A percentile compares a stretch with the other conserved stretches of the same genome.
These are phyloP conservation scores for Trichopria drosophilae DNA, from an alignment of 2,888 invertebrate genomes.

Conservation along the genomic window DNA sequence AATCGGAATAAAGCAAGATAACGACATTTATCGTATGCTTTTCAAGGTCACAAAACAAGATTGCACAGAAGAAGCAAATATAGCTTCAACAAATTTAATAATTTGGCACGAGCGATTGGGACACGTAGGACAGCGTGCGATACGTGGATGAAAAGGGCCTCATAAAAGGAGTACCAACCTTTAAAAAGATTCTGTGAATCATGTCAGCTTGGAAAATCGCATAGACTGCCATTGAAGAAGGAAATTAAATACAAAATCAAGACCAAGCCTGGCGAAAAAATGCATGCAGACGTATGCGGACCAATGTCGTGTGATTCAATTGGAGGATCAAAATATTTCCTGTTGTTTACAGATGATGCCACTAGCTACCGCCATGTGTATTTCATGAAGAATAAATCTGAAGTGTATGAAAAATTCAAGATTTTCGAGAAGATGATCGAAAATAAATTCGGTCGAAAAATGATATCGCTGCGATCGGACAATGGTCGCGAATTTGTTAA, in stretches of 20 bases:
- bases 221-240: slow-evolving; percentile 22
- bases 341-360: slow-evolving; percentile 36
- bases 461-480: slow-evolving; percentile 18
- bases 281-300: slow-evolving; percentile 39
- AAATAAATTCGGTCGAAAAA: slow-evolving; percentile 28
- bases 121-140: slow-evolving; percentile 18
- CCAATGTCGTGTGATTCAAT: slow-evolving; percentile 36
- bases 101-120: slow-evolving; percentile 32
- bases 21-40: slow-evolving; percentile 35
- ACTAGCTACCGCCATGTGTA: slow-evolving; percentile 30
- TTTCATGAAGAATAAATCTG: slow-evolving; percentile 37
- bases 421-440: slow-evolving; percentile 32
- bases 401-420: slow-evolving; percentile 35
- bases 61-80: slow-evolving; percentile 15
- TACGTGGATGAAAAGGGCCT: slow-evolving; percentile 10
- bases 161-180: slow-evolving; percentile 6
- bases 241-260: not conserved
- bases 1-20: slow-evolving; percentile 29
- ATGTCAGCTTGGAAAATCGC: slow-evolving; percentile 37
- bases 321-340: slow-evolving; percentile 34
- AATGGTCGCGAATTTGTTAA: slow-evolving; percentile 14
- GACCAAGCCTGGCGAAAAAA: slow-evolving; percentile 28
- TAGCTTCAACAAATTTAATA: slow-evolving; percentile 6
- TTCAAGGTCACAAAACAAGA: slow-evolving; percentile 16
- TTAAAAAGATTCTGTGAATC: slow-evolving; percentile 35